Evolutionary conservation across 2,888 invertebrate species (phyloP), one percentile per base, ranked within the genome.

Genomic region (Caradrina kadenii): DNA sequence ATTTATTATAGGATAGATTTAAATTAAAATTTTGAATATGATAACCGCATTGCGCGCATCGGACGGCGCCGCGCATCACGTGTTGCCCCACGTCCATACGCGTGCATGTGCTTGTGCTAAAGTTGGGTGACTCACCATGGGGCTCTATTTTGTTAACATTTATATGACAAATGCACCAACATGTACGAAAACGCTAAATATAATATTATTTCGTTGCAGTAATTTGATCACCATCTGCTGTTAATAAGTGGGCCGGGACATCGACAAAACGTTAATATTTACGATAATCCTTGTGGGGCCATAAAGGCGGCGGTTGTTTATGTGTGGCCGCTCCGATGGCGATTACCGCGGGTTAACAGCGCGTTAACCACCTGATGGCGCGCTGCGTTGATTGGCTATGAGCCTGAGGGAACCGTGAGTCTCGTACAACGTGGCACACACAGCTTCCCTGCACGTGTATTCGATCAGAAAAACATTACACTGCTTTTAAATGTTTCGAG

Each of bases 211-310:
- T 62, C 55, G 59, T 68, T 72, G 69, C 56, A 69, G 62, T 73
- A 68, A 74, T 77, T 73, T 54, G 69, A 76, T 73, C 50, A 49
- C 2, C 56, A 65, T 54, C 48, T 60, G 77, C 69, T 80, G 69
- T 69, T 78, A 84, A 79, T 81, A 85, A 80, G 68, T 73, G 72
- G 60, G 39, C 39, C 13, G 66, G 80, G 75, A 83, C 80, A 83
- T 84, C 79, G 80, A 74, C 76, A 66, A 81, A 78, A 68, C 76
- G 82, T 88, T 79, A 78, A 84, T 86, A 83, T 85, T 83, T 69
- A 84, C 74, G 78, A 71, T 84, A 80, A 83, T 83, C 74, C 82
- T 64, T 67, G 78, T 73, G 72, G 60, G 80, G 75, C 70, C 72
- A 73, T 82, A 78, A 76, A 69, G 61, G 81, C 22, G 52, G 48